Conservation (phyloP, 2,888 invertebrate genomes). For the Tipula unca region DNA sequence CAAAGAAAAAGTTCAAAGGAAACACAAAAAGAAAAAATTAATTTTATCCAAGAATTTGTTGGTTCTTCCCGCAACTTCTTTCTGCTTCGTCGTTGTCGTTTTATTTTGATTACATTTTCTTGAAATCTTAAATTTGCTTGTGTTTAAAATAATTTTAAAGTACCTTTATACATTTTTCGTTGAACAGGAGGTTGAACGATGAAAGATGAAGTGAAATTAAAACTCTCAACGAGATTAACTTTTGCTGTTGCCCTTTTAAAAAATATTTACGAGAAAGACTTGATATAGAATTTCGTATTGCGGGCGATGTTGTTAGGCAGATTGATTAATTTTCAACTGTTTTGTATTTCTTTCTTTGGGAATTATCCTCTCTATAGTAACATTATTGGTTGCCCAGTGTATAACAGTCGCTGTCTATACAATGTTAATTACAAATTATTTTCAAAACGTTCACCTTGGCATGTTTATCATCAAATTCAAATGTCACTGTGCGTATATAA, state of each 20-base stretch:
- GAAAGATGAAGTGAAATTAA: background rate
- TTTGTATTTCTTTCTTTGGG: too few species aligned
- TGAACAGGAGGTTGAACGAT: background rate
- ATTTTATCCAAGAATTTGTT: background rate
- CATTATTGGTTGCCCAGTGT: too few species aligned
- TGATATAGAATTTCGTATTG: too few species aligned
- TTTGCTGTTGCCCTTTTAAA: background rate
- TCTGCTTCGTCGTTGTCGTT: background rate
- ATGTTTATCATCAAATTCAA: background rate
- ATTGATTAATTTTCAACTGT: too few species aligned
- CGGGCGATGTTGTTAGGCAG: background rate
- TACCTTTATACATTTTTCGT: background rate
- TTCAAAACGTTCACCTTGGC: background rate
- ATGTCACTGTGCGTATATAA: background rate
- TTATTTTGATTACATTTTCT: background rate
- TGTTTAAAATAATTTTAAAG: background rate
- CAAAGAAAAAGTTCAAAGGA: background rate
- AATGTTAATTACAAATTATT: too few species aligned
- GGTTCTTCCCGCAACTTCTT: background rate
- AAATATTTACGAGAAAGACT: background rate
- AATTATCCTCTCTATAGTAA: too few species aligned
- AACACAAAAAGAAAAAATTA: background rate
- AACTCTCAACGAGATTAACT: background rate
- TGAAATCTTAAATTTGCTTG: background rate
- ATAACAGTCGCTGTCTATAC: too few species aligned